Evolutionary conservation across 2,888 invertebrate genomes (phyloP).

Genomic region (Craniophora ligustri): DNA sequence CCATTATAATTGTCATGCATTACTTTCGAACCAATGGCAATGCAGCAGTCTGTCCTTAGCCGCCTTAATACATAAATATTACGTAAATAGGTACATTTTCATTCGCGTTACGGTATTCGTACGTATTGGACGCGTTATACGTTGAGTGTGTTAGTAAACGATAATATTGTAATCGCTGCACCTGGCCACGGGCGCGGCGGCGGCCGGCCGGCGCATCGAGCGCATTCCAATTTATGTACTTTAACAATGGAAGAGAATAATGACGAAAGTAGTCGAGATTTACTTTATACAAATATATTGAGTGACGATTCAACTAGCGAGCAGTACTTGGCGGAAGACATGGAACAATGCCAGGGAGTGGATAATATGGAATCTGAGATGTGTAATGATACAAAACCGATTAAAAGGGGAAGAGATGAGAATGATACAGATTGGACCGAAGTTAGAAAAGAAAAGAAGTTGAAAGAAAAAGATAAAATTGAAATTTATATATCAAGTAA

Average conservation of each 20-base stretch:
- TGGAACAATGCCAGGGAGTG: neutral
- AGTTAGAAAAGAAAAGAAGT: constrained; percentile 6
- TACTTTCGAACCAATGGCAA: too few species aligned
- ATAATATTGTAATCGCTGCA: neutral
- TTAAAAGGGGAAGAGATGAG: neutral
- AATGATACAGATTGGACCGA: neutral
- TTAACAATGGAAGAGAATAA: neutral
- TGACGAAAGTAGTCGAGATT: neutral
- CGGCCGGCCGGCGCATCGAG: neutral
- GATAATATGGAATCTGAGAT: neutral
- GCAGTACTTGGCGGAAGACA: neutral
- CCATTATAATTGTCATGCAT: too few species aligned
- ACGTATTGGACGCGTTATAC: neutral
- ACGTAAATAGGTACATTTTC: too few species aligned
- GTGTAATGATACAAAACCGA: neutral
- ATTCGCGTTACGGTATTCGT: neutral
- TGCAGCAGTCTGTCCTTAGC: too few species aligned
- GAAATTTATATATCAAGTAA: constrained; percentile 3
- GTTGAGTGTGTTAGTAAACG: neutral
- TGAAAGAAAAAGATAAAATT: neutral
- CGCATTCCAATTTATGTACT: neutral
- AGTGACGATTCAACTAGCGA: neutral
- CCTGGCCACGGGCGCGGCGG: too few species aligned
- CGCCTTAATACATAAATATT: too few species aligned
- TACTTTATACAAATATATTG: neutral